Conservation (phyloP, 2,113 vertebrate genomes). For the Takifugu flavidus region DNA sequence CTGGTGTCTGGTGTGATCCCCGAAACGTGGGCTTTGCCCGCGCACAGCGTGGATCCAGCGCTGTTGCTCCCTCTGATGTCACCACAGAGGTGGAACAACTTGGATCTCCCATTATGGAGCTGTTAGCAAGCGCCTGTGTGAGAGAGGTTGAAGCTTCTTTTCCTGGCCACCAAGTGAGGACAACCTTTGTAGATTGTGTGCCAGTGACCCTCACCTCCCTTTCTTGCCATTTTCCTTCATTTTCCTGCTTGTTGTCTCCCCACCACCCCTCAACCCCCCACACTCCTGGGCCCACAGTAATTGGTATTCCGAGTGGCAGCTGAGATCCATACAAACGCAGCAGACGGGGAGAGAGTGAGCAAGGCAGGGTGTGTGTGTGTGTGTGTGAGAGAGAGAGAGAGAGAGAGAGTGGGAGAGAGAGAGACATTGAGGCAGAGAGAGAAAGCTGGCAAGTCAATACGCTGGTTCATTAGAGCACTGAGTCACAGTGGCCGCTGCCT, state of each 20-base stretch:
- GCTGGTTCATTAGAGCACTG: constrained; percentile 81
- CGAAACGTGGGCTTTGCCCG: no score
- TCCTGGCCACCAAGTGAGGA: constrained; percentile 36
- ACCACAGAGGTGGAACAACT: no score
- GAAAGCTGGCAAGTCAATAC: constrained; percentile 81
- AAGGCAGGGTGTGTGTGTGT: constrained; percentile 16
- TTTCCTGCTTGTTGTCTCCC: constrained; percentile 10
- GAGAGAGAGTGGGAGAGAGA: constrained; percentile 27
- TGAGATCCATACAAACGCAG: constrained; percentile 79
- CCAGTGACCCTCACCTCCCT: constrained; percentile 5
- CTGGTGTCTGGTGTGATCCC: no score
- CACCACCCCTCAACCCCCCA: constrained; percentile 38
- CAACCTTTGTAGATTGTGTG: constrained; percentile 21
- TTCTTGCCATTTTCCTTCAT: constrained; percentile 12
- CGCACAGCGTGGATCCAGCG: no score
- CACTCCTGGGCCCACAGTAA: constrained; percentile 72
- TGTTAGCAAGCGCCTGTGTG: constrained; percentile 24
- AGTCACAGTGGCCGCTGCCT: constrained; percentile 79
- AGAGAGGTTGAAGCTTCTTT: constrained; percentile 6
- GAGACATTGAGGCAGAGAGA: constrained; percentile 51
- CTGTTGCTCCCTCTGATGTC: no score
- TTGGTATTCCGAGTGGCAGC: constrained; percentile 82
- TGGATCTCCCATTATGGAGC: no score
- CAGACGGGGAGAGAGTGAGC: constrained; percentile 65
- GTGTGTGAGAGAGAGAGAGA: constrained; percentile 8